A percentile compares a stretch with the other conserved stretches of the same genome.
Conservation (phyloP, 2,888 invertebrate genomes). For the Rotaria macrura region DNA sequence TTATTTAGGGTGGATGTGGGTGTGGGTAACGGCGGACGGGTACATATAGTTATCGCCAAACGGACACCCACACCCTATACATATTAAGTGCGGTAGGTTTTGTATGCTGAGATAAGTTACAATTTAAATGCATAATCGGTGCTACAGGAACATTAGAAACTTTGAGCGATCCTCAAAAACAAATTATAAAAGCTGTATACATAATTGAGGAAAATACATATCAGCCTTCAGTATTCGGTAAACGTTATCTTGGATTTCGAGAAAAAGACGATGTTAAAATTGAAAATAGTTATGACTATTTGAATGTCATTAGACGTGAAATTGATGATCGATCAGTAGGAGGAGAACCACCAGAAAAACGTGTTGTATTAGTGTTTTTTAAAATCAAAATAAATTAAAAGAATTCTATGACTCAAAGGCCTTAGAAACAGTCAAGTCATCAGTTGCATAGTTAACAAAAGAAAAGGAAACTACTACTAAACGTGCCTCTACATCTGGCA, state of each 20-base stretch:
- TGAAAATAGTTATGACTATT: background rate
- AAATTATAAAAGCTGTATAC: background rate
- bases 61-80: too few species aligned
- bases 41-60: too few species aligned
- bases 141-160: background rate
- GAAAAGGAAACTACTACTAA: too few species aligned
- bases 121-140: too few species aligned
- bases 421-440: background rate
- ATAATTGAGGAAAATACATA: background rate
- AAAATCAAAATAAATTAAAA: background rate
- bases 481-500: too few species aligned
- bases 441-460: too few species aligned
- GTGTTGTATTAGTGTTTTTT: background rate
- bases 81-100: too few species aligned
- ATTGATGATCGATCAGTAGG: background rate
- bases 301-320: background rate
- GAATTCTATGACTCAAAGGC: background rate
- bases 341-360: too few species aligned
- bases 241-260: background rate
- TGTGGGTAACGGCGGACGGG: too few species aligned
- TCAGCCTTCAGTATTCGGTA: background rate
- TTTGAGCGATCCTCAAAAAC: background rate
- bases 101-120: too few species aligned
- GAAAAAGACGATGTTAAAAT: background rate
- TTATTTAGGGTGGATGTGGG: too few species aligned